Conservation (phyloP, 64 coral and sea anemone species). For the Acropora tenuis region DNA sequence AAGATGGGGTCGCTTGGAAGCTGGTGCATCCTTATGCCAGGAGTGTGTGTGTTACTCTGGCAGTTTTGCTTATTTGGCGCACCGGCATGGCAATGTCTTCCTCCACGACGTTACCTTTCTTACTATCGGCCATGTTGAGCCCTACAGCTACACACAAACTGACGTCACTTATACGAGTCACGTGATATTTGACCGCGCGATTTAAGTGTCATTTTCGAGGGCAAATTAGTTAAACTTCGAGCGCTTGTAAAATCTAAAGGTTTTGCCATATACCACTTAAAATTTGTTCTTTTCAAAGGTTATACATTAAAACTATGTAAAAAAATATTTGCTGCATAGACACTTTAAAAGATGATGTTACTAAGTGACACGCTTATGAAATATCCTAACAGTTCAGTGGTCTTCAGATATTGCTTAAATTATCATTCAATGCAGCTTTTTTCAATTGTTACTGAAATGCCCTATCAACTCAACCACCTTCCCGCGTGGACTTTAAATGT, state of each 20-base stretch:
- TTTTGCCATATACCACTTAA: background rate
- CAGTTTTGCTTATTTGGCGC: background rate
- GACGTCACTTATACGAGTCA: slow-evolving; percentile 47
- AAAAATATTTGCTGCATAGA: slow-evolving; percentile 5
- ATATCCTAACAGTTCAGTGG: too few relatives aligned
- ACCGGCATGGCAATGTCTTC: background rate
- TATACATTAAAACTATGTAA: background rate
- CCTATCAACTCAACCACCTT: too few relatives aligned
- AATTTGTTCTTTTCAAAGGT: background rate
- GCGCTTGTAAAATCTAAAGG: background rate
- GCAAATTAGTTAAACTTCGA: background rate
- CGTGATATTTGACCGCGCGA: slow-evolving; percentile 51
- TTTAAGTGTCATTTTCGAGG: background rate
- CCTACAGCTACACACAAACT: background rate
- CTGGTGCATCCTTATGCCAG: slow-evolving; percentile 37
- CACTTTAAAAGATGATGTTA: background rate
- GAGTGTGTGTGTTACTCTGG: background rate
- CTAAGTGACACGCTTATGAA: too few relatives aligned
- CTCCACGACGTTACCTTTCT: background rate
- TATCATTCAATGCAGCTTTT: too few relatives aligned
- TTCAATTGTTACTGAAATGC: too few relatives aligned
- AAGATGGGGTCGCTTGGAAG: slow-evolving; percentile 39
- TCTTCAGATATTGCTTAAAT: too few relatives aligned
- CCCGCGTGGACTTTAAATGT: too few relatives aligned
- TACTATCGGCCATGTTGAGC: background rate